These are phyloP conservation scores for Crocidura indochinensis DNA, from an alignment of 2,797 vertebrate species.

Conservation along the genomic window DNA sequence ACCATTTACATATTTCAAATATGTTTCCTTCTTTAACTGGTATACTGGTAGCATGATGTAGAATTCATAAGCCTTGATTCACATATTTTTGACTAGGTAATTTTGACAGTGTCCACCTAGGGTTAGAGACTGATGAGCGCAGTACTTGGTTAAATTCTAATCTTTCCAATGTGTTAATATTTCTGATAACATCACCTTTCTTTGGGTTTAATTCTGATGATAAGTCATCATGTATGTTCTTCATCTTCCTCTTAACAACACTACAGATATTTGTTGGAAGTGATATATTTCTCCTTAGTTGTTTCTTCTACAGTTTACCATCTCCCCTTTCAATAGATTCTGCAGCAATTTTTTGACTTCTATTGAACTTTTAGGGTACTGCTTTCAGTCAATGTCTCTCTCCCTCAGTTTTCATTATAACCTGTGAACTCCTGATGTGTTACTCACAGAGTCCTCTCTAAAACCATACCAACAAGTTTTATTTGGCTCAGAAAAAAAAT, in stretches of 20 bases:
- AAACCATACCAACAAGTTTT: neutral
- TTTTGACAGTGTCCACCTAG: neutral
- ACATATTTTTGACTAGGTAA: neutral
- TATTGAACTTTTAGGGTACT: slow-evolving; percentile 42
- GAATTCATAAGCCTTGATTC: neutral
- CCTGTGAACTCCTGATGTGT: neutral
- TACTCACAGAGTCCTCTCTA: neutral
- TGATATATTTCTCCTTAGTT: slow-evolving; percentile 31
- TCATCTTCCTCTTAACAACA: neutral
- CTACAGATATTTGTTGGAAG: slow-evolving; percentile 19
- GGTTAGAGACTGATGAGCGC: neutral
- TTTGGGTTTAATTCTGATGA: neutral
- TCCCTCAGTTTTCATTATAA: slow-evolving; percentile 46
- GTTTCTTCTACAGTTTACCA: slow-evolving; percentile 30
- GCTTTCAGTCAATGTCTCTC: slow-evolving; percentile 15
- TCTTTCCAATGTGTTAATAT: neutral
- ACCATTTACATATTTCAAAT: neutral
- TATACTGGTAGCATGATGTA: neutral
- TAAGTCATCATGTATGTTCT: neutral
- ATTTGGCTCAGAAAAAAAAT: slow-evolving; percentile 3
- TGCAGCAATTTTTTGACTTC: slow-evolving; percentile 20
- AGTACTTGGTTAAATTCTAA: neutral
- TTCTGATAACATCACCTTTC: neutral
- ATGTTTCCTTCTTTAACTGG: neutral
- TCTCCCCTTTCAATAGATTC: neutral